Conservation (phyloP, 2,113 vertebrate species). For the Tragulus kanchil region DNA sequence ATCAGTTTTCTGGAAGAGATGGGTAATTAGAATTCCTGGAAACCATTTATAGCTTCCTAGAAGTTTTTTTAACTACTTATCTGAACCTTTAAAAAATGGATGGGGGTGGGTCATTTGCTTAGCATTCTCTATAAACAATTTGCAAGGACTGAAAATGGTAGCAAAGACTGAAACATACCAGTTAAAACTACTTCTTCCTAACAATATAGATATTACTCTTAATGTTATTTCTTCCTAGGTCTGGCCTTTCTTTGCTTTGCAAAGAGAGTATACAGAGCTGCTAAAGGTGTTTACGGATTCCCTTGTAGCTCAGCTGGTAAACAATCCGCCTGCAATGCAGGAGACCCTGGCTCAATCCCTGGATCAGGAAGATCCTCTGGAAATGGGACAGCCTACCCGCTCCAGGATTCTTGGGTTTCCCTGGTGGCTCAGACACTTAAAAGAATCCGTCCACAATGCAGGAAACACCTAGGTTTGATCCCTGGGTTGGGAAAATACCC, state of each 20-base stretch:
- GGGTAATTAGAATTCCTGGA: constrained; percentile 65
- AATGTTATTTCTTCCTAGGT: constrained; percentile 37
- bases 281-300: neutral
- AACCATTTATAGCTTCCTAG: constrained; percentile 57
- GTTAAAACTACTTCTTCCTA: constrained; percentile 54
- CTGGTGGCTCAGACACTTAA: too few relatives aligned
- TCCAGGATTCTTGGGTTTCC: too few relatives aligned
- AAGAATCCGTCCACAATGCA: too few relatives aligned
- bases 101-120: neutral
- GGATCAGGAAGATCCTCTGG: too few relatives aligned
- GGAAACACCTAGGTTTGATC: too few relatives aligned
- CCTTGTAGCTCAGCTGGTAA: too few relatives aligned
- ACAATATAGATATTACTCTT: neutral
- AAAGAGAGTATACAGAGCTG: neutral
- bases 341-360: too few relatives aligned
- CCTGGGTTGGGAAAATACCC: too few relatives aligned
- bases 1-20: constrained; percentile 56
- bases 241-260: constrained; percentile 17
- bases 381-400: too few relatives aligned
- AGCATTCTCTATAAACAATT: constrained; percentile 38
- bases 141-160: constrained; percentile 49
- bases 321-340: too few relatives aligned
- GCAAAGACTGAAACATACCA: constrained; percentile 7
- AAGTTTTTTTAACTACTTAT: constrained; percentile 45
- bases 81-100: constrained; percentile 9